Base-by-base conservation (phyloP, 1,140 invertebrate species). In the Papilio aristodemus region DNA sequence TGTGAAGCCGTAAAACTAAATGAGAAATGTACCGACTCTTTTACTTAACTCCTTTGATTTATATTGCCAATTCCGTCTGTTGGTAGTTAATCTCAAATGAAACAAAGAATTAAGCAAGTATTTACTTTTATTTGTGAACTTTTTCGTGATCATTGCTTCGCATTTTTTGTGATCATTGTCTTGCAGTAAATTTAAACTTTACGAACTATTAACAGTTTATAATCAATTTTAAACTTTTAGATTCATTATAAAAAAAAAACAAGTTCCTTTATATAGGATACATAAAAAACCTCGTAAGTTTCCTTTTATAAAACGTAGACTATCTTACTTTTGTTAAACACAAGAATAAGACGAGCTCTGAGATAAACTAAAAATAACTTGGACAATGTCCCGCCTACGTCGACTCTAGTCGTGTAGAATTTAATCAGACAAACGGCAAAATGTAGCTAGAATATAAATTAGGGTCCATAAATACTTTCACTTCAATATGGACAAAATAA, bases 11-110 rank as follows among this genome's bases (percentile, higher is more conserved):
- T 62, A 62, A 62, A 62, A 62, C 36, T 36, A 62, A 62, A 62
- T 62, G 17, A 62, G 59, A 38, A 62, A 62, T 37, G 32, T 36
- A 32, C n/a, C 27, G n/a, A 60, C 59, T 62, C 59, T 62, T 62
- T 37, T 36, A 32, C 36, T 62, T 38, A 62, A 62, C 59, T 37
- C 8, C 59, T 62, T 39, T 38, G 59, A 62, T 62, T 62, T 62
- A 14, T 50, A 37, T 19, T 9, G 14, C n/a, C 59, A 62, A 37
- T 62, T 38, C 13, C 27, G 13, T 36, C 7, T 17, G 57, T 14
- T 9, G 39, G 10, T 41, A 36, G 57, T 32, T 27, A 59, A 17
- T n/a, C n/a, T 13, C 27, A 17, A 54, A 25, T 25, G 19, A 54
- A 54, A 54, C 5, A 54, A 8, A 22, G 4, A 43, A 43, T 8